phyloP scores from a whole-genome alignment of 2,888 invertebrate species.

The Myathropa florea region DNA sequence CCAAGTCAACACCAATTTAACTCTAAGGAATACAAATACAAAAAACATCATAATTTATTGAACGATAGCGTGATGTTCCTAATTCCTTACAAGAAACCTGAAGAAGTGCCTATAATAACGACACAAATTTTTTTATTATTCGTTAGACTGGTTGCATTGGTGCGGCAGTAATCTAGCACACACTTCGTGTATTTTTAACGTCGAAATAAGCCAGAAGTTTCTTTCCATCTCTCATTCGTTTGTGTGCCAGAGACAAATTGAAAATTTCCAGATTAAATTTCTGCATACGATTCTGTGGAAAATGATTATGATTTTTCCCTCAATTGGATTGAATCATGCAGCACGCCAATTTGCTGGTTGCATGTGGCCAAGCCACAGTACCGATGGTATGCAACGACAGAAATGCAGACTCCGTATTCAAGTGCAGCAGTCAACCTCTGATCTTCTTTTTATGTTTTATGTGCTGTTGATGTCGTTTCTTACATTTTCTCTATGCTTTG shows the following conservation, averaged over 20 bases:
- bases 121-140: too few species aligned
- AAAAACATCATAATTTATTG: neutral
- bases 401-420: conserved; percentile 14
- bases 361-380: neutral
- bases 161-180: neutral
- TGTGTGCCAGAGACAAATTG: conserved; percentile 34
- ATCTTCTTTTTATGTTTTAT: neutral
- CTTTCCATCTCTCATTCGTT: conserved; percentile 2
- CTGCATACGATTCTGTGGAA: conserved; percentile 30
- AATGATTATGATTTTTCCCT: conserved; percentile 28
- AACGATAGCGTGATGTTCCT: neutral
- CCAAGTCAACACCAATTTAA: neutral
- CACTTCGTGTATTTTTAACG: neutral
- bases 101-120: conserved; percentile 14
- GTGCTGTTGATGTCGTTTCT: neutral
- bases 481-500: conserved; percentile 8
- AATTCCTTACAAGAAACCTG: neutral
- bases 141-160: neutral
- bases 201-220: neutral
- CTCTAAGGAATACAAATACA: neutral
- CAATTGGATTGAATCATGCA: conserved; percentile 29
- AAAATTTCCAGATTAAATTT: conserved; percentile 25
- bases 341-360: neutral
- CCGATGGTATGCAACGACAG: neutral
- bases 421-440: conserved; percentile 31